Conservation (phyloP, 23 tunicate species). For the Halocynthia aurantium region DNA sequence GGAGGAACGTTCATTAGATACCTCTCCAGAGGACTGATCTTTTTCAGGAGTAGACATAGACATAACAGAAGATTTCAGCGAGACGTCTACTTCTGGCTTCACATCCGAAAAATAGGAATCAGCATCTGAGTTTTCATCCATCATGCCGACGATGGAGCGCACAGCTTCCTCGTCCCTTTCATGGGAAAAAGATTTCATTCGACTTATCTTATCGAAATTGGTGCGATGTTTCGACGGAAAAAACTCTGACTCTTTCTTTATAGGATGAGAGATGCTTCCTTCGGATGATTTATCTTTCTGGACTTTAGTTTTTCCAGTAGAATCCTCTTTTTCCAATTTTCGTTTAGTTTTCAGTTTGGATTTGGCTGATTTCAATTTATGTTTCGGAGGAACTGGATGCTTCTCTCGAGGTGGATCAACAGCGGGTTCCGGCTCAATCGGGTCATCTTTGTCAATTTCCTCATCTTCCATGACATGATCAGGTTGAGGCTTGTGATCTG, state of each 20-base stretch:
- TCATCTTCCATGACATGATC: not conserved
- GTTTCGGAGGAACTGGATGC: too few relatives aligned
- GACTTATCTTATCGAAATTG: not conserved
- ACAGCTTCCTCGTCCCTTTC: conserved; percentile 92
- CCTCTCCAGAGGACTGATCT: not conserved
- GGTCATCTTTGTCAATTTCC: not conserved
- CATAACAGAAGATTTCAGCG: not conserved
- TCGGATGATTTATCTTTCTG: too few relatives aligned
- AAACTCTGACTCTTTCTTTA: too few relatives aligned
- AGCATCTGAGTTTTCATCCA: conserved; percentile 24
- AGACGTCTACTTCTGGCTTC: not conserved
- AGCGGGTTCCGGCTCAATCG: too few relatives aligned
- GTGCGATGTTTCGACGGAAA: too few relatives aligned
- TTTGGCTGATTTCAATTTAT: too few relatives aligned
- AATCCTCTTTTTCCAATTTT: too few relatives aligned
- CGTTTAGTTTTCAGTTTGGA: too few relatives aligned
- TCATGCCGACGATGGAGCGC: conserved; percentile 57
- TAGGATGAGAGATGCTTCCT: too few relatives aligned
- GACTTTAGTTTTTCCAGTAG: too few relatives aligned
- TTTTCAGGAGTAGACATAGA: not conserved
- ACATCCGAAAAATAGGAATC: conserved; percentile 29
- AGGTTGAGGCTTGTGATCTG: not conserved
- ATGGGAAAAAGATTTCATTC: conserved; percentile 36
- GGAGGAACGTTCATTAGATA: not conserved
- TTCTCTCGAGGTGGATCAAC: too few relatives aligned